phyloP scores from a whole-genome alignment of 1,140 invertebrate genomes.

The Diuraphis noxia region DNA sequence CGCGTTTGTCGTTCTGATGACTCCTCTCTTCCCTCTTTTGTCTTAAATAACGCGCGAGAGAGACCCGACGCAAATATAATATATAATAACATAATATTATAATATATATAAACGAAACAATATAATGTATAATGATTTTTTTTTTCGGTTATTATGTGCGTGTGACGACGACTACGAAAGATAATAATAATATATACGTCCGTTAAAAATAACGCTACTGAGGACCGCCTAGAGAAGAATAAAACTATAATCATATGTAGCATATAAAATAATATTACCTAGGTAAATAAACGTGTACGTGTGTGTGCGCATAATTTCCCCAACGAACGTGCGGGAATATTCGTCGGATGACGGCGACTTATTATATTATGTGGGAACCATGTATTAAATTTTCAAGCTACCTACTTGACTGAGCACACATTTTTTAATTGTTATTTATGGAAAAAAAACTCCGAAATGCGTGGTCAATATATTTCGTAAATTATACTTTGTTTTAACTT shows the following conservation, averaged over 20 bases:
- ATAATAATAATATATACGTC: neutral
- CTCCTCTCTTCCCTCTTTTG: constrained; percentile 40
- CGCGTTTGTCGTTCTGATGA: constrained; percentile 36
- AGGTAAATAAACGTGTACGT: neutral
- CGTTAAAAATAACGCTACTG: constrained; percentile 31
- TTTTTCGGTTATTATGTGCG: neutral
- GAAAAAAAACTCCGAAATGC: neutral
- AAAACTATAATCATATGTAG: neutral
- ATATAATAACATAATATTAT: constrained; percentile 10
- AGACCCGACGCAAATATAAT: neutral
- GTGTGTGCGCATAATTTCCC: neutral
- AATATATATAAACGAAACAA: constrained; percentile 24
- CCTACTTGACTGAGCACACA: neutral
- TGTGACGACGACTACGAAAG: neutral
- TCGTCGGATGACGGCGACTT: too few species aligned
- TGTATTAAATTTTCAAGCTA: neutral
- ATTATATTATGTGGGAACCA: too few species aligned
- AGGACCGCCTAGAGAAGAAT: neutral
- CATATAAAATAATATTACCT: neutral
- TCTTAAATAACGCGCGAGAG: constrained; percentile 22
- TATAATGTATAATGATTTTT: constrained; percentile 23
- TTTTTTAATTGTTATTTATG: neutral
- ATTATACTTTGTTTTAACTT: neutral
- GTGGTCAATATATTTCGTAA: neutral
- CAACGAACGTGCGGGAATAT: neutral